These are phyloP conservation scores for Capricornis sumatraensis DNA, from an alignment of 2,113 vertebrate species.

Conservation along the genomic window DNA sequence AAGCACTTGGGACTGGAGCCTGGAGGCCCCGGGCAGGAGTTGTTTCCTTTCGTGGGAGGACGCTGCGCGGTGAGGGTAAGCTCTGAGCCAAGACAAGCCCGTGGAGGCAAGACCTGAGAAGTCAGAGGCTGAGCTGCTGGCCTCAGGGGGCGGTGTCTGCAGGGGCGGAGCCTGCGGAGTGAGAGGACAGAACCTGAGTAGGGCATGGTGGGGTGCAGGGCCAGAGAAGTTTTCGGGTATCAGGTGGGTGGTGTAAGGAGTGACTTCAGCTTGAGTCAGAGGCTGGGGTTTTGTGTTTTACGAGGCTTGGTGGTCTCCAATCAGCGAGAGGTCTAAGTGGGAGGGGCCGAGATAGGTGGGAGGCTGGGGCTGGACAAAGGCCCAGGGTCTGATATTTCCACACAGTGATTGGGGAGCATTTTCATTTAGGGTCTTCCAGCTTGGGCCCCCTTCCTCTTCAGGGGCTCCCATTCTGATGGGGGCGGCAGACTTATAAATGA, in stretches of 20 bases:
- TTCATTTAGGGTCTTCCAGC: not conserved
- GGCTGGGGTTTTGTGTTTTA: not conserved
- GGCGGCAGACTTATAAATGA: not conserved
- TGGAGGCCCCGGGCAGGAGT: fast-evolving
- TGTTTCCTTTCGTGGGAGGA: not conserved
- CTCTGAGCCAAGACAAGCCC: fast-evolving
- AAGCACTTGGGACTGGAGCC: fast-evolving
- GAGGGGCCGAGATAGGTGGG: not conserved
- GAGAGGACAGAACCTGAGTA: not conserved
- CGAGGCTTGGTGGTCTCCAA: not conserved
- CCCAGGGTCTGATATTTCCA: not conserved
- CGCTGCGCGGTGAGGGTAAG: too few relatives aligned
- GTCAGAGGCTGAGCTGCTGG: not conserved
- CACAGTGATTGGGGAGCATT: not conserved
- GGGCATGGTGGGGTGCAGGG: too few relatives aligned
- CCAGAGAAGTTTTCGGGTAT: not conserved
- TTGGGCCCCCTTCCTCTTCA: not conserved
- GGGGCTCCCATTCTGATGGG: not conserved
- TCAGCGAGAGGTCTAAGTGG: not conserved
- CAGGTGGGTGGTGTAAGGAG: not conserved
- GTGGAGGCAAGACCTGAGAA: not conserved
- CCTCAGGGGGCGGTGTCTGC: not conserved
- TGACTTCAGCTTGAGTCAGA: not conserved
- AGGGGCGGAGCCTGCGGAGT: not conserved
- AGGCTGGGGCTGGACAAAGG: not conserved